These are phyloP conservation scores for Idaea biselata DNA, from an alignment of 2,888 invertebrate genomes.

Conservation along the genomic window DNA sequence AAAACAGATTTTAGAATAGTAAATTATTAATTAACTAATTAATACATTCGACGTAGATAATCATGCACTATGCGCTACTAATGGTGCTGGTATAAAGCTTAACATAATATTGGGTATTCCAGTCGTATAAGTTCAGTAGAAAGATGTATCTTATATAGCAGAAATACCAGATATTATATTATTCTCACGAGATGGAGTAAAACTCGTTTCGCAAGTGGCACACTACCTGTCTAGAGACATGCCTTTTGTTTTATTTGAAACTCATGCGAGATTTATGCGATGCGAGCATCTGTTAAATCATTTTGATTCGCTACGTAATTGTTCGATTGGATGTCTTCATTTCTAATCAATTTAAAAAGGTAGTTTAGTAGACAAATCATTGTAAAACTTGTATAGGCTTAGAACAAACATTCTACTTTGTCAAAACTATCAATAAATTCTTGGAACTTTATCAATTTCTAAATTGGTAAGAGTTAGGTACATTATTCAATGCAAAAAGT, in stretches of 20 bases:
- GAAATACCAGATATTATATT: conserved; percentile 25
- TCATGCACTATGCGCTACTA: neutral
- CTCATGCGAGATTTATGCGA: conserved; percentile 5
- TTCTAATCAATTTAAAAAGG: neutral
- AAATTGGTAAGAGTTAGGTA: neutral
- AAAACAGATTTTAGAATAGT: no score
- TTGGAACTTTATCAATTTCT: neutral
- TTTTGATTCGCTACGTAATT: neutral
- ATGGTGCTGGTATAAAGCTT: neutral
- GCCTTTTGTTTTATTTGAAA: conserved; percentile 18
- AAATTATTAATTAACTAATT: no score
- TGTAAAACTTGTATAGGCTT: neutral
- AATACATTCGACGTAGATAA: no score
- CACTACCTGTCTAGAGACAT: conserved; percentile 16
- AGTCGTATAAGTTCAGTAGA: conserved; percentile 19
- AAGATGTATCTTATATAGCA: conserved; percentile 24
- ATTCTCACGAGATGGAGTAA: conserved; percentile 27
- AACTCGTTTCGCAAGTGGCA: conserved; percentile 26
- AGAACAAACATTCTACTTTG: no score
- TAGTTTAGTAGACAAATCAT: neutral
- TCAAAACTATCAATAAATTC: neutral
- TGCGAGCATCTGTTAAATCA: neutral
- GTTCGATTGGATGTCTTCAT: neutral
- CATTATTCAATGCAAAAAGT: neutral
- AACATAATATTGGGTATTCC: conserved; percentile 3